phyloP scores from a whole-genome alignment of 2,113 vertebrate genomes.

The Charadrius vociferus region DNA sequence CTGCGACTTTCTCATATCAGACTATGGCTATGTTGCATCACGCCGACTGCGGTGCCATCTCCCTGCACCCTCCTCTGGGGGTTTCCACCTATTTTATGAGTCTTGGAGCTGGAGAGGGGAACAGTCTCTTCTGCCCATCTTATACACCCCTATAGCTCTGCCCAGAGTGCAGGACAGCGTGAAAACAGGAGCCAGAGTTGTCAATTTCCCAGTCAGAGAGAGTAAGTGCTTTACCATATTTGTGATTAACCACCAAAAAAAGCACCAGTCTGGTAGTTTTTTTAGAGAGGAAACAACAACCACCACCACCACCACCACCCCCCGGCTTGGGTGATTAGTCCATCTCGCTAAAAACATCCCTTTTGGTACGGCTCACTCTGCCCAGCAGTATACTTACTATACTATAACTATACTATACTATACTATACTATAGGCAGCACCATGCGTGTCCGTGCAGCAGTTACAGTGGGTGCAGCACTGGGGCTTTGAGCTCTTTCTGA shows the following conservation, averaged over 20 bases:
- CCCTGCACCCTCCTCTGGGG: neutral
- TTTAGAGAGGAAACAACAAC: neutral
- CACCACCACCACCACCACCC: no score
- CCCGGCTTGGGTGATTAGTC: rapidly evolving
- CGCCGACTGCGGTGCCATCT: rapidly evolving
- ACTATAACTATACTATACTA: no score
- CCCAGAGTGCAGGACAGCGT: rapidly evolving
- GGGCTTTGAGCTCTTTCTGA: neutral
- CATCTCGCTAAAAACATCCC: neutral
- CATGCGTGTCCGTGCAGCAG: rapidly evolving
- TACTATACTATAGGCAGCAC: no score
- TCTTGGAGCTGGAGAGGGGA: rapidly evolving
- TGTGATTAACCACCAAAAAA: neutral
- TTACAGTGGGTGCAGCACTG: rapidly evolving
- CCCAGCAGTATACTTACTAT: neutral
- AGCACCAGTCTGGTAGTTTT: rapidly evolving
- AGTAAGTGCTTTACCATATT: neutral
- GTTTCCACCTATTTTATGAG: neutral
- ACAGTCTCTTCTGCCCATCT: neutral
- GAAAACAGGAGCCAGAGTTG: neutral
- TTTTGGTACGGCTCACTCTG: rapidly evolving
- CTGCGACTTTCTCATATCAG: no score
- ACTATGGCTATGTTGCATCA: rapidly evolving
- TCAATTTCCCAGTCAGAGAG: neutral
- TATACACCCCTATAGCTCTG: neutral